Conservation (phyloP, 2,888 invertebrate genomes). For the Bruchidius siliquastri region DNA sequence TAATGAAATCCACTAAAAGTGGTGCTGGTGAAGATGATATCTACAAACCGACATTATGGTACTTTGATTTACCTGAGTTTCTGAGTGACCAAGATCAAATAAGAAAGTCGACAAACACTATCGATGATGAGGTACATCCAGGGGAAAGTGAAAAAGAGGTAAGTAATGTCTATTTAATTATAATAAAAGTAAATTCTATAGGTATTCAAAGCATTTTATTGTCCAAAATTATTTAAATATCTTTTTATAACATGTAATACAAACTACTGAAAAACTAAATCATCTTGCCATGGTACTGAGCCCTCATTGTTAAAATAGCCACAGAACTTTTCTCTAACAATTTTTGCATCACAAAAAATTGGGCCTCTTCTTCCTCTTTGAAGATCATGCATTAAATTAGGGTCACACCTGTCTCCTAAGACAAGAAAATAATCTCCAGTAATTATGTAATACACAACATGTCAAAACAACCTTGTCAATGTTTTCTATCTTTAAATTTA, state of each 20-base stretch:
- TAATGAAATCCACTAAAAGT: too few species aligned
- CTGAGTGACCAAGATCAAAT: background rate
- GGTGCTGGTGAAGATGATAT: background rate
- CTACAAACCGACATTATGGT: background rate
- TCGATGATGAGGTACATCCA: background rate
- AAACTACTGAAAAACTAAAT: too few species aligned
- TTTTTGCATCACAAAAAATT: background rate
- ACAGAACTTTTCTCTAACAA: background rate
- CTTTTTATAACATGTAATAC: too few species aligned
- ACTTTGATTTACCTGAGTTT: background rate
- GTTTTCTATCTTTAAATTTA: slow-evolving; percentile 10
- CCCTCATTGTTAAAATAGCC: slow-evolving; percentile 3
- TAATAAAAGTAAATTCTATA: too few species aligned
- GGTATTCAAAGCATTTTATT: too few species aligned
- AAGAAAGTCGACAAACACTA: background rate
- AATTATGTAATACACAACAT: slow-evolving; percentile 16
- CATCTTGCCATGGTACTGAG: slow-evolving; percentile 3
- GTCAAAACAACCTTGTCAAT: slow-evolving; percentile 16
- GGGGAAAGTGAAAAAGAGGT: background rate
- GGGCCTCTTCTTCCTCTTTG: slow-evolving; percentile 3
- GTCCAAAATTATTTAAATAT: slow-evolving; percentile 3
- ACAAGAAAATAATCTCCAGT: slow-evolving; percentile 9
- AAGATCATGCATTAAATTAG: slow-evolving; percentile 1
- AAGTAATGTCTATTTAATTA: background rate
- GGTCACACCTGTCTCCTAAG: slow-evolving; percentile 12